Evolutionary conservation across 2,113 vertebrate genomes (phyloP).

Genomic region (Macaca nemestrina): DNA sequence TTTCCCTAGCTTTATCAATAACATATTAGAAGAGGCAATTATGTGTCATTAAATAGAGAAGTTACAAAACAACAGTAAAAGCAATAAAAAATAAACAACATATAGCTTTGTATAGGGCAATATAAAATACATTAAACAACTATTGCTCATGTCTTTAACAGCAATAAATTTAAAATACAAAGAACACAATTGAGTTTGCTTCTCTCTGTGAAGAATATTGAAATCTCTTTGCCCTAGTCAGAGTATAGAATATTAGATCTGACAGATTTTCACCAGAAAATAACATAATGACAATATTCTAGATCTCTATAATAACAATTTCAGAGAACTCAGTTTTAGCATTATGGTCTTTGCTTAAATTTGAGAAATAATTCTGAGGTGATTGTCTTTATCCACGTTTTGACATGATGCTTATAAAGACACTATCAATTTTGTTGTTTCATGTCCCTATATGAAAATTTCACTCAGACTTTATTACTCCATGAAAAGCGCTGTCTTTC

Average conservation of each 20-base stretch:
- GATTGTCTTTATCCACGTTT: neutral
- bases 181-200: neutral
- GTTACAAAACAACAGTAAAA: neutral
- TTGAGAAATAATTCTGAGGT: neutral
- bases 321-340: neutral
- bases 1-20: neutral
- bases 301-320: neutral
- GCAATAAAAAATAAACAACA: neutral
- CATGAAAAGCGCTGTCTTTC: neutral
- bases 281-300: neutral
- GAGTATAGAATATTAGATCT: neutral
- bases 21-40: neutral
- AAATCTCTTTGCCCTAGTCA: neutral
- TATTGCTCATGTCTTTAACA: neutral
- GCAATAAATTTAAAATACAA: neutral
- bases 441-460: neutral
- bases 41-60: neutral
- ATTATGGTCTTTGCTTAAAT: neutral
- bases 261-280: neutral
- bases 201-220: neutral
- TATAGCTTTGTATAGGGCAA: neutral
- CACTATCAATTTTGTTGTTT: neutral
- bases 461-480: neutral
- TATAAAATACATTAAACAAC: neutral
- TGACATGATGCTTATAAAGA: neutral